Base-by-base conservation (phyloP, 2,888 invertebrate species). In the Nomada fucata region DNA sequence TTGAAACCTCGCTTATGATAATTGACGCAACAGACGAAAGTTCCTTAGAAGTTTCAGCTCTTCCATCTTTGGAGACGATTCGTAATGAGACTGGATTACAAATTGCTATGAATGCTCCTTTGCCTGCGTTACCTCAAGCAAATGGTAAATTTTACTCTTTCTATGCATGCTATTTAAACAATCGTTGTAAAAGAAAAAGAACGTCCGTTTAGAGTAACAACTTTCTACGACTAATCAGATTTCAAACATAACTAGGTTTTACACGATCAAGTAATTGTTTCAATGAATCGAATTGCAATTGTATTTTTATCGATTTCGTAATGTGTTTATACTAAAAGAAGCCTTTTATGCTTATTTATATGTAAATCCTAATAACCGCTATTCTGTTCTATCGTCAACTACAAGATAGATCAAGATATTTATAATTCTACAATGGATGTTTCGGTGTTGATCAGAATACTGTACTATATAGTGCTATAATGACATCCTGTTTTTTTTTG, bases 1-100 rank as follows among this genome's bases (percentile, higher is more conserved):
- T 93, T 36, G 87, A 78, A 82, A 87, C 89, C 44, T 90, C 91
- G 53, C 79, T 93, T 55, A 93, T 93, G 93, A 76, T 94, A n/a
- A 92, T 91, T 75, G 92, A 92, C 52, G 90, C 90, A 29, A 83
- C 86, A n/a, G 90, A 91, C 18, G 91, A 91, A 69, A 82, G 82
- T 57, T 86, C 91, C 42, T 74, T 89, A 44, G 84, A 90, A 65
- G 83, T 92, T 70, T 72, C 93, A 73, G 92, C 90, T 63, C 83
- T 92, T 44, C 90, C 90, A 52, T 83, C 86, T 13, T 88, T 90
- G 52, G 88, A 88, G 4, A 71, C 86, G 4, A 82, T 83, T 42
- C 89, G 87, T 55, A 87, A 88, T 23, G 76, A 75, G 23, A 89
- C 82, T 76, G 88, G 68, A 44, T 63, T 75, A 47, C 83, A 84